These are phyloP conservation scores for Porites australiensis DNA, from an alignment of 64 coral and sea anemone genomes.

Conservation along the genomic window DNA sequence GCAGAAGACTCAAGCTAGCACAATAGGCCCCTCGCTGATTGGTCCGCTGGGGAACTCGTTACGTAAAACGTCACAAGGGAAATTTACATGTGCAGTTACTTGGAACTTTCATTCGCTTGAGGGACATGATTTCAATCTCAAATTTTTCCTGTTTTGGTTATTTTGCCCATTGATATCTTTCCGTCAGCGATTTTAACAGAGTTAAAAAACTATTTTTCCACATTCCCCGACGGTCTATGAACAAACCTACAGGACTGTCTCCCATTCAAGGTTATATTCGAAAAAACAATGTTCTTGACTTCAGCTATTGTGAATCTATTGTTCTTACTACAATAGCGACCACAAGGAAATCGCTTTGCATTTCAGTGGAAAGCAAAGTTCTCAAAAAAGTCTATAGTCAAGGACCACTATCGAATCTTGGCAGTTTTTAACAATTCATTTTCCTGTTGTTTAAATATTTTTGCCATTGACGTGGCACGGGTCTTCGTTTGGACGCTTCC, in stretches of 20 bases:
- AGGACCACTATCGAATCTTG: slow-evolving; percentile 11
- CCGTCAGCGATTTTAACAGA: background rate
- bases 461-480: background rate
- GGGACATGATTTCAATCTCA: slow-evolving; percentile 10
- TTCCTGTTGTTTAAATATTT: background rate
- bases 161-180: background rate
- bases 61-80: slow-evolving; percentile 40
- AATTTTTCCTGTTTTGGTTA: background rate
- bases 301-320: slow-evolving; percentile 21
- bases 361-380: slow-evolving; percentile 19
- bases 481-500: background rate
- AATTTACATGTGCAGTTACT: slow-evolving; percentile 24
- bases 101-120: background rate
- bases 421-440: background rate
- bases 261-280: background rate
- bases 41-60: background rate
- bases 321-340: slow-evolving; percentile 30
- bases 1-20: slow-evolving; percentile 28
- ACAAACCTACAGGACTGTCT: background rate
- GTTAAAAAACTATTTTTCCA: background rate
- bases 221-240: no score
- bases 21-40: slow-evolving; percentile 34
- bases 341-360: slow-evolving; percentile 26
- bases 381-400: slow-evolving; percentile 34
- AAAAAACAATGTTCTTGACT: slow-evolving; percentile 8